Percentiles rank a stretch among this genome's conserved stretches.
Evolutionary conservation across 2,113 vertebrate genomes (phyloP).

Genomic region (Microtus montanus): DNA sequence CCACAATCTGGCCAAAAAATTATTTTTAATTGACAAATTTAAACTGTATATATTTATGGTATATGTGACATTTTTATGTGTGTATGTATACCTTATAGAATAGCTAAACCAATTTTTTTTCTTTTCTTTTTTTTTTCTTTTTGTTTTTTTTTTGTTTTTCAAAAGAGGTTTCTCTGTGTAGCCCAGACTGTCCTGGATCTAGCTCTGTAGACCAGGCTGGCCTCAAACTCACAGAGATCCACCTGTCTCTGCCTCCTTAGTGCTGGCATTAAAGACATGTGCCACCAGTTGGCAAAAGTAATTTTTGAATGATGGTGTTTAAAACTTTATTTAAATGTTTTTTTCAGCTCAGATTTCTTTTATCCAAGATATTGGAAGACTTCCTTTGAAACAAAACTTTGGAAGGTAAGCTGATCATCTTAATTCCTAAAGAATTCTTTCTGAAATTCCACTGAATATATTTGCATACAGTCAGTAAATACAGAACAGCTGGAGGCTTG

Average conservation of each 20-base stretch:
- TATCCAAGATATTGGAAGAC: constrained; percentile 94
- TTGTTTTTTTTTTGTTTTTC: too few species aligned
- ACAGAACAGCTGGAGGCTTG: not conserved
- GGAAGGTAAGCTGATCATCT: constrained; percentile 87
- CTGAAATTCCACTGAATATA: not conserved
- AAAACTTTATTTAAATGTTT: constrained; percentile 35
- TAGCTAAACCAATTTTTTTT: not conserved
- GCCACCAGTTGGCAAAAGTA: not conserved
- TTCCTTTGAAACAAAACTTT: constrained; percentile 88
- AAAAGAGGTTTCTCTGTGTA: not conserved
- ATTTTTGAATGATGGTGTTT: not conserved
- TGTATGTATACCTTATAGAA: too few species aligned
- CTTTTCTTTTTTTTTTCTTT: not conserved
- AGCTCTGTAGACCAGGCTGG: not conserved
- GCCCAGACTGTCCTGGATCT: not conserved
- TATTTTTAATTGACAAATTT: too few species aligned
- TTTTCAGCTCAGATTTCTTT: constrained; percentile 94
- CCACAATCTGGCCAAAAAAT: not conserved
- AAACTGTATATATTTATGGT: too few species aligned
- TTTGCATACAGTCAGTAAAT: not conserved
- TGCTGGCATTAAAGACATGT: not conserved
- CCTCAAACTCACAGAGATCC: not conserved
- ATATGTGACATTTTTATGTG: too few species aligned
- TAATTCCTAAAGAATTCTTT: constrained; percentile 17
- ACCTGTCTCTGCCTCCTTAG: not conserved